These are phyloP conservation scores for Zenarchopterus dispar DNA, from an alignment of 2,797 vertebrate species.

Conservation along the genomic window DNA sequence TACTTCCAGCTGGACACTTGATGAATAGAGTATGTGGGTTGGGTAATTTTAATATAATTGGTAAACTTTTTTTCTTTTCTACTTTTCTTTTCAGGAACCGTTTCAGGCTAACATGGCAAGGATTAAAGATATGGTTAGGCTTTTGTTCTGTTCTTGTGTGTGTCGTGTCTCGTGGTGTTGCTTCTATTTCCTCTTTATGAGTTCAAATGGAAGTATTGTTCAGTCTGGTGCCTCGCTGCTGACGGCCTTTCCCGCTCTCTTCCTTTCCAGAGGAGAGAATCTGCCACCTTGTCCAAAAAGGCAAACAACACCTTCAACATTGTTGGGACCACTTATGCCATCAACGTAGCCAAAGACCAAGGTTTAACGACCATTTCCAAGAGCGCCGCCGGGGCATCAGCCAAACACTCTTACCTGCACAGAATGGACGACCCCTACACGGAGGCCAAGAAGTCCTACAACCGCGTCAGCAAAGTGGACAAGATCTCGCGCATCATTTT, in stretches of 20 bases:
- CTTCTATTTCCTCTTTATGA: slow-evolving; percentile 84
- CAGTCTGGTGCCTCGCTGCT: slow-evolving; percentile 62
- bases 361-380: slow-evolving; percentile 93
- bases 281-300: slow-evolving; percentile 92
- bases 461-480: slow-evolving; percentile 99
- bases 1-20: slow-evolving; percentile 59
- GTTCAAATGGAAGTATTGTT: slow-evolving; percentile 84
- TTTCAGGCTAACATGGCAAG: slow-evolving; percentile 84
- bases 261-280: slow-evolving; percentile 92
- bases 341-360: slow-evolving; percentile 93
- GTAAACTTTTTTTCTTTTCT: slow-evolving; percentile 85
- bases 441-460: slow-evolving; percentile 96
- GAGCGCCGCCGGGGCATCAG: slow-evolving; percentile 79
- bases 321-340: slow-evolving; percentile 95
- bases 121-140: slow-evolving; percentile 85
- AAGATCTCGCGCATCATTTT: slow-evolving; percentile 99
- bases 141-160: slow-evolving; percentile 84
- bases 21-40: slow-evolving; percentile 77
- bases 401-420: slow-evolving; percentile 77
- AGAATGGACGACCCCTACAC: slow-evolving; percentile 89
- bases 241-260: slow-evolving; percentile 68
- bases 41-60: slow-evolving; percentile 79
- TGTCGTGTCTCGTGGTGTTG: slow-evolving; percentile 84
- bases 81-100: slow-evolving; percentile 83
- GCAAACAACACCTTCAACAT: slow-evolving; percentile 98